Percentiles rank a stretch among this genome's conserved stretches.
Conservation (phyloP, 2,888 invertebrate species). For the Hyposoter dolosus region DNA sequence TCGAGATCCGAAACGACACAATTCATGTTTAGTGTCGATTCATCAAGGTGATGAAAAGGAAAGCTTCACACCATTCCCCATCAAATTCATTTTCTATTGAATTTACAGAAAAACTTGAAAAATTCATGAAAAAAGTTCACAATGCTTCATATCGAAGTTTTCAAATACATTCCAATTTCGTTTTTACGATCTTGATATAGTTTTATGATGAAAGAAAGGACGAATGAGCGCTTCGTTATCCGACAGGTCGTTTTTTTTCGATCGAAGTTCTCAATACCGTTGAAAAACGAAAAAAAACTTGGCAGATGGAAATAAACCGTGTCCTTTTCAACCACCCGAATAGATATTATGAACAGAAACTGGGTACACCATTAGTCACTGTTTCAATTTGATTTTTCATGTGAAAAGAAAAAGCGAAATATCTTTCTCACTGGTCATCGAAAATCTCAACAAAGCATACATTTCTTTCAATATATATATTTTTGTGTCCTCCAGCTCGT, state of each 20-base stretch:
- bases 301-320: background rate
- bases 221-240: background rate
- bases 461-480: background rate
- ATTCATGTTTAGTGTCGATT: background rate
- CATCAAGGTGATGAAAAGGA: background rate
- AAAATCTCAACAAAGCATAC: slow-evolving; percentile 13
- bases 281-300: background rate
- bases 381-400: background rate
- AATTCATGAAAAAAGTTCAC: background rate
- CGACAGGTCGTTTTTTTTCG: background rate
- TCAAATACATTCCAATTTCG: background rate
- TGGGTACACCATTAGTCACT: slow-evolving; percentile 6
- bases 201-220: background rate
- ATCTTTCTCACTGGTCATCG: background rate
- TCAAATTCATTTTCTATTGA: background rate
- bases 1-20: slow-evolving; percentile 42
- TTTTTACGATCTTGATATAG: background rate
- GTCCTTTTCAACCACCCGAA: background rate
- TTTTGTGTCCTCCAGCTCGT: slow-evolving; percentile 1
- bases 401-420: background rate
- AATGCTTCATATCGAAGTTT: background rate
- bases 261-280: background rate
- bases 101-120: background rate
- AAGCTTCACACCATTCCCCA: background rate
- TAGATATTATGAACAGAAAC: background rate